A percentile compares a stretch with the other conserved stretches of the same genome.
Evolutionary conservation across 2,888 invertebrate species (phyloP).

Genomic region (Apodemia duryi): DNA sequence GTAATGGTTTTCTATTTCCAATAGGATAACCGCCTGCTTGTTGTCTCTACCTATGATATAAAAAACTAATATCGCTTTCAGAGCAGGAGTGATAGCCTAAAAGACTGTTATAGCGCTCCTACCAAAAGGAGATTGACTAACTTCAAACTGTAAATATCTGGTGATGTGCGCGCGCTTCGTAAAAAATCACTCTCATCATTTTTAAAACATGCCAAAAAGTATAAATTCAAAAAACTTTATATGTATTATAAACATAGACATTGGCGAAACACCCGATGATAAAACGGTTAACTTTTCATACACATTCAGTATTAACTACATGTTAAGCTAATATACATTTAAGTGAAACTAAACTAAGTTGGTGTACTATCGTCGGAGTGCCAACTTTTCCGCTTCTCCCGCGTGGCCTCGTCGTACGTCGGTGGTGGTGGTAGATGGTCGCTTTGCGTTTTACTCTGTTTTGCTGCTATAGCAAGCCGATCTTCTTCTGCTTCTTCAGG

Average conservation of each 20-base stretch:
- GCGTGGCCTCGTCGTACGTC: slow-evolving; percentile 62
- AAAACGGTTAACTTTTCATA: slow-evolving; percentile 5
- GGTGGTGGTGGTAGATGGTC: slow-evolving; percentile 62
- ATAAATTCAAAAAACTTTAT: background rate
- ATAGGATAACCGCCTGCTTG: too few relatives aligned
- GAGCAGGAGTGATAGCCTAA: too few relatives aligned
- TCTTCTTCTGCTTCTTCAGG: slow-evolving; percentile 80
- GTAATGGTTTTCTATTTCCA: too few relatives aligned
- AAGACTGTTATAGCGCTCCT: too few relatives aligned
- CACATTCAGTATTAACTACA: slow-evolving; percentile 7
- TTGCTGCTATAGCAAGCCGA: slow-evolving; percentile 45
- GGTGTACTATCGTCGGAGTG: slow-evolving; percentile 72
- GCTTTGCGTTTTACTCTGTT: slow-evolving; percentile 58
- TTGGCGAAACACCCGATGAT: background rate
- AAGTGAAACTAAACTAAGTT: slow-evolving; percentile 43
- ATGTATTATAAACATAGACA: background rate
- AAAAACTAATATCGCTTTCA: too few relatives aligned
- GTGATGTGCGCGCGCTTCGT: too few relatives aligned
- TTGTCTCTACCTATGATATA: too few relatives aligned
- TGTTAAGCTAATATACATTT: background rate
- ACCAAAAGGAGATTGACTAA: too few relatives aligned
- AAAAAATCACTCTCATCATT: too few relatives aligned
- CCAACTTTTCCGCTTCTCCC: slow-evolving; percentile 72
- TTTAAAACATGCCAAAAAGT: too few relatives aligned
- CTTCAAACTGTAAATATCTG: too few relatives aligned